Base-by-base conservation (phyloP, 2,888 invertebrate species). In the Anoplius nigerrimus region DNA sequence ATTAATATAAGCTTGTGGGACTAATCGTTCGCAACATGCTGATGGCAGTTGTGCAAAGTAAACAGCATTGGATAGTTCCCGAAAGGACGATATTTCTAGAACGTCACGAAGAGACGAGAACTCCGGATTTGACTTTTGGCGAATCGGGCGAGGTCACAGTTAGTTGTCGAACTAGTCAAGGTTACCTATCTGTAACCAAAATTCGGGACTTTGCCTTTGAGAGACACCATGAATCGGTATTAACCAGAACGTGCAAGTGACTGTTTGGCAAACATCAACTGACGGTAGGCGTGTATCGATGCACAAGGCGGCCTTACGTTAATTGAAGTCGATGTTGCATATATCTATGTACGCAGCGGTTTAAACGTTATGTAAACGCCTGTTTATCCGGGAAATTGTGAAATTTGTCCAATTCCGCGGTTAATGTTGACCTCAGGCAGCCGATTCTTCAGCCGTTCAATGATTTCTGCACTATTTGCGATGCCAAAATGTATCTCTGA, bases 201-300 rank as follows among this genome's bases (percentile, higher is more conserved):
- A 67, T 63, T 62, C 58, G 46, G 54, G 56, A 61, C 60, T 64
- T 65, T 42, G 13, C 46, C 69, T 68, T 64, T 62, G 64, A 66
- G 58, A 22, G 55, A 51, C 16, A 54, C 16, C 62, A 20, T 45
- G 62, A 68, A 63, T 59, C 59, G 63, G 61, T 64, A 68, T 65
- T 61, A 67, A 72, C 64, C 21, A 15, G 22, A 42, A 55, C 58
- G 53, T 51, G 54, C 34, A 18, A 51, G 13, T 56, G 42, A 57
- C 20, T 56, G 43, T 70, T 71, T 73, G 64, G 13, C 59, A 67
- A 72, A 72, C 21, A 66, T 61, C 62, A 72, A 68, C 61, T 60
- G 66, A 56, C 45, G 27, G 42, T 13, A 34, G 34, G 34, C 34
- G 34, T 11, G 34, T 34, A 34, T 34, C 34, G 34, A 34, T 34